Conservation (phyloP, 2,888 invertebrate genomes). For the Tinea pellionella region DNA sequence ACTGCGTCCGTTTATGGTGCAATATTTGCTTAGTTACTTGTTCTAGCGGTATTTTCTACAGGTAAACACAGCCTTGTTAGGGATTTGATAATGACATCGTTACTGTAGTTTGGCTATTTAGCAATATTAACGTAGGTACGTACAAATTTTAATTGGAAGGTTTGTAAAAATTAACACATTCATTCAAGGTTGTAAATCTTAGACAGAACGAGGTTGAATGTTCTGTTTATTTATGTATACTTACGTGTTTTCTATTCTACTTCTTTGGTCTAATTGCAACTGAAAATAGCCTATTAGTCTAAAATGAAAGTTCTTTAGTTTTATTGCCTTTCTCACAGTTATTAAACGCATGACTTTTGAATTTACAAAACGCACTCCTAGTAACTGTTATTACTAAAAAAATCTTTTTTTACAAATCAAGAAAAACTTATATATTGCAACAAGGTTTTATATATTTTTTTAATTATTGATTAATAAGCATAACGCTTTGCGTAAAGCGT, state of each 20-base stretch:
- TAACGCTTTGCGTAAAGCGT: no score
- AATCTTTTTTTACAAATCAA: no score
- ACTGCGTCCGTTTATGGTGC: conserved; percentile 21
- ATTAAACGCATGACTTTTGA: background rate
- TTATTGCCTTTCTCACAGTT: background rate
- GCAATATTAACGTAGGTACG: conserved; percentile 21
- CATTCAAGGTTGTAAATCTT: background rate
- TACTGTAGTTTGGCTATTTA: conserved; percentile 49
- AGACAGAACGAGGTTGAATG: background rate
- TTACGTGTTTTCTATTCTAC: background rate
- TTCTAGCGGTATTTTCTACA: conserved; percentile 27
- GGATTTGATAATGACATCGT: conserved; percentile 46
- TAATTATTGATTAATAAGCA: no score
- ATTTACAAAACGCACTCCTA: no score
- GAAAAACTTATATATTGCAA: no score
- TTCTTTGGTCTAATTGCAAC: background rate
- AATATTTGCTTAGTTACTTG: conserved; percentile 39
- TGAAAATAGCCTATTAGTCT: background rate
- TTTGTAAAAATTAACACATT: conserved; percentile 9
- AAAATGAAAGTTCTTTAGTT: background rate
- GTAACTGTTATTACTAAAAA: no score
- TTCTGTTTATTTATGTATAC: background rate
- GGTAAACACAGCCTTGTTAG: conserved; percentile 36
- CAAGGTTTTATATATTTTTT: no score
- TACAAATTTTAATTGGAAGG: conserved; percentile 8